These are phyloP conservation scores for Heteromyza rotundicornis DNA, from an alignment of 2,888 invertebrate genomes.

Conservation along the genomic window DNA sequence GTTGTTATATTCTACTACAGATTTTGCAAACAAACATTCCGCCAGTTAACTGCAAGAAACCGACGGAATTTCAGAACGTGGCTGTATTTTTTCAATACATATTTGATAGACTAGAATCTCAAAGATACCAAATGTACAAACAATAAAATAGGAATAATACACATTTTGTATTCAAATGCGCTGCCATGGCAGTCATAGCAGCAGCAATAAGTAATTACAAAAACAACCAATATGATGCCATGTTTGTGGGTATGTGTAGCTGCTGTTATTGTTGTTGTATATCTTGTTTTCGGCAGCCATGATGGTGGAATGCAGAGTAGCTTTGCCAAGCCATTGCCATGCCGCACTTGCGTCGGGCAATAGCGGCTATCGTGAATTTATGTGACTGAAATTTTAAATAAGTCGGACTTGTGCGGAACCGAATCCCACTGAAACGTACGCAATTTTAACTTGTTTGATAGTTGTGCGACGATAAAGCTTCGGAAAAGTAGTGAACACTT, in stretches of 20 bases:
- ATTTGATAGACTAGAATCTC: too few species aligned
- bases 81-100: too few species aligned
- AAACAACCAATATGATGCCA: conserved; percentile 13
- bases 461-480: neutral
- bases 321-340: neutral
- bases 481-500: neutral
- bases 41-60: too few species aligned
- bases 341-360: neutral
- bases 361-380: neutral
- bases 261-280: conserved; percentile 13
- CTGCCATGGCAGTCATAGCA: neutral
- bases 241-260: neutral
- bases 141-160: neutral
- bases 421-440: too few species aligned
- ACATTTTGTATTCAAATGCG: neutral
- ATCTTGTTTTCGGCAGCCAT: conserved; percentile 28
- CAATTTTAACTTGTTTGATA: neutral
- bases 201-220: conserved; percentile 11
- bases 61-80: too few species aligned
- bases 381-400: neutral
- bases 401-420: neutral
- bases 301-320: conserved; percentile 21
- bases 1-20: too few species aligned
- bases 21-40: too few species aligned
- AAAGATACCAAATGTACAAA: neutral